These are phyloP conservation scores for Carduelis carduelis DNA, from an alignment of 2,797 vertebrate genomes.

Conservation along the genomic window DNA sequence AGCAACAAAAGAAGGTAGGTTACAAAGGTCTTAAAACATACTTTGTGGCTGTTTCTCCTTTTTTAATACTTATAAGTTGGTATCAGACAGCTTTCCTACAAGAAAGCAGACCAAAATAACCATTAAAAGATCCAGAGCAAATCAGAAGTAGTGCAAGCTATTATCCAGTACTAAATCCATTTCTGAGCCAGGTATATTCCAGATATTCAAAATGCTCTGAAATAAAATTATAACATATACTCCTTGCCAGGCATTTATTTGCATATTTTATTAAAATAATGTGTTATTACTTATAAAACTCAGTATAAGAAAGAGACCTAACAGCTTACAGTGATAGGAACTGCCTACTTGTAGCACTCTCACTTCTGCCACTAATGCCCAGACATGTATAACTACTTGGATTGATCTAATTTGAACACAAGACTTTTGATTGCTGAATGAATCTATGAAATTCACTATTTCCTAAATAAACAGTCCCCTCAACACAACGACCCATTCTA, in stretches of 20 bases:
- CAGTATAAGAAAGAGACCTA: not conserved
- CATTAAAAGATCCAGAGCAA: conserved; percentile 1
- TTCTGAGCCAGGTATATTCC: not conserved
- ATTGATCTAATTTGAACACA: conserved; percentile 1
- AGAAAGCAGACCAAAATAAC: conserved; percentile 8
- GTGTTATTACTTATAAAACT: not conserved
- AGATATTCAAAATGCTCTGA: not conserved
- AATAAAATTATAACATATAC: not conserved
- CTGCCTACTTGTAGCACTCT: not conserved
- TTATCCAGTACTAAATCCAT: not conserved
- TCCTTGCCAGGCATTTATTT: conserved; percentile 23
- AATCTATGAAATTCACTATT: not conserved
- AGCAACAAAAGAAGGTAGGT: not conserved
- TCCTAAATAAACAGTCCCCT: not conserved
- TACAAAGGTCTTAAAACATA: not conserved
- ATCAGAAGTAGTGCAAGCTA: not conserved
- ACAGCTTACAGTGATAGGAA: not conserved
- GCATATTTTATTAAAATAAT: conserved; percentile 27
- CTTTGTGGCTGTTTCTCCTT: conserved; percentile 35
- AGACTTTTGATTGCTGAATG: not conserved
- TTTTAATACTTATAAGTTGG: not conserved
- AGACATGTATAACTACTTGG: not conserved
- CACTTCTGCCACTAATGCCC: not conserved
- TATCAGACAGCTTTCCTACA: conserved; percentile 56
- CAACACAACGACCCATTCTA: not conserved